Evolutionary conservation across 2,888 invertebrate species (phyloP), one percentile per base, ranked within the genome.

Genomic region (Drosophila anomalata): DNA sequence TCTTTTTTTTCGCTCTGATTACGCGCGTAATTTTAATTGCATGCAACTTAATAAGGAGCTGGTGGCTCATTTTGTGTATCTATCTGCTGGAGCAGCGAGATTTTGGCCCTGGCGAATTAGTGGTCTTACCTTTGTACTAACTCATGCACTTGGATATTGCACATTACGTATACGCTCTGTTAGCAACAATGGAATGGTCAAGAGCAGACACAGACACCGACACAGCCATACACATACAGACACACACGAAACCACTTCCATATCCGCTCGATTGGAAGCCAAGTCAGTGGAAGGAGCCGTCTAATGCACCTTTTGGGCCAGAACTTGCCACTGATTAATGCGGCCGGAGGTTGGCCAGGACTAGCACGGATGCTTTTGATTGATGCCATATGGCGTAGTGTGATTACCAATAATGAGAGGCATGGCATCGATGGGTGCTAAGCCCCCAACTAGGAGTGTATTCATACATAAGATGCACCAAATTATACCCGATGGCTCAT

Each of bases 1-100:
- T 86, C 86, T 6, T 50, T 33, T 50, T 79, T 79, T 75, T 82
- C 81, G 87, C 87, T 87, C 86, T 87, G 86, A 87, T 87, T 87
- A 80, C 86, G 82, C 75, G 84, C 75, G 84, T 85, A 84, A 84
- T 87, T 87, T 87, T 86, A 86, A 86, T 87, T 86, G 85, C 81
- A 73, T 74, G 84, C 83, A 84, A 88, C 88, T 88, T 88, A 80
- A 86, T 86, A 84, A 82, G 74, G 67, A 57, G 46, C 66, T 11
- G 29, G 17, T 2, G 65, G 63, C 65, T 65, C 66, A 63, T 63
- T 63, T 52, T 50, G 20, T 48, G 36, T 22, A n/a, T 46, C 36
- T 20, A 22, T 29, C 26, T 36, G 24, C 41, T 29, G 22, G 50
- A 17, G n/a, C 50, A 20, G 11, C 42, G 42, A 12, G 36, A 36